Evolutionary conservation across 2,797 vertebrate species (phyloP).

Genomic region (Sebastes itinus): DNA sequence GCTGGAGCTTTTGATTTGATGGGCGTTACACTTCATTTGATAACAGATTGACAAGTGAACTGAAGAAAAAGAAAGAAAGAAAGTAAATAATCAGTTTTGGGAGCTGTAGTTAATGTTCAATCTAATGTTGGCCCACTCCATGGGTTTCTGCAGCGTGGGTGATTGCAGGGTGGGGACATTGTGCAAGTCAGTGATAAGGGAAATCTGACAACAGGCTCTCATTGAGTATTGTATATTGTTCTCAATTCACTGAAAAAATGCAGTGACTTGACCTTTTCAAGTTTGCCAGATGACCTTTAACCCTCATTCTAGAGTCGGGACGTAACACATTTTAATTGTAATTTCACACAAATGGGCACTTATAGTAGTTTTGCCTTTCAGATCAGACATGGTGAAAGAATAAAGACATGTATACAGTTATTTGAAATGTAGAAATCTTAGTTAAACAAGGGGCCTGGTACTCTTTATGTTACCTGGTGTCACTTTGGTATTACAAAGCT

Average conservation of each 20-base stretch:
- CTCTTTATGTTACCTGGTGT: not conserved
- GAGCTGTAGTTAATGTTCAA: not conserved
- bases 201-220: not conserved
- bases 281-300: not conserved
- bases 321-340: not conserved
- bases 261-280: not conserved
- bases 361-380: not conserved
- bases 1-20: not conserved
- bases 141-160: not conserved
- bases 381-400: not conserved
- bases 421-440: not conserved
- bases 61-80: not conserved
- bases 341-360: not conserved
- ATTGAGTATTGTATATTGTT: not conserved
- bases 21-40: not conserved
- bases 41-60: not conserved
- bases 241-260: not conserved
- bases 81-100: not conserved
- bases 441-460: not conserved
- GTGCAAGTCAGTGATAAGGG: conserved; percentile 13
- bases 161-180: conserved; percentile 16
- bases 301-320: not conserved
- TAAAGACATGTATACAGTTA: not conserved
- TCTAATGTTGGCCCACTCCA: not conserved
- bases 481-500: not conserved